These are phyloP conservation scores for Acleris literana DNA, from an alignment of 2,888 invertebrate species.

Conservation along the genomic window DNA sequence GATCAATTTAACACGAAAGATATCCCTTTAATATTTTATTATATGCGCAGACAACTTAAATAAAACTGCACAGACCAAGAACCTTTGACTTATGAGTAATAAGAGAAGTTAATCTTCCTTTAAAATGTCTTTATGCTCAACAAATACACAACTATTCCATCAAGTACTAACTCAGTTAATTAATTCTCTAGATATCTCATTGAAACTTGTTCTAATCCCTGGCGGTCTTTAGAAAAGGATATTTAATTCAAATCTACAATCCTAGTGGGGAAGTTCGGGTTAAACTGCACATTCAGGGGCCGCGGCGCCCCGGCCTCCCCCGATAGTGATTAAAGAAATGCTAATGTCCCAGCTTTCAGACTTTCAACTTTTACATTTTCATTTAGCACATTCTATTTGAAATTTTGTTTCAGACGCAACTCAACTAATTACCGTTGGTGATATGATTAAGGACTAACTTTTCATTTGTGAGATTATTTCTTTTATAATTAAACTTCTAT, in stretches of 20 bases:
- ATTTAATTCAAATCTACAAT: constrained; percentile 74
- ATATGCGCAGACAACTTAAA: too few relatives aligned
- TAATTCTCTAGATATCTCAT: constrained; percentile 58
- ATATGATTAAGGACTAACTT: constrained; percentile 1
- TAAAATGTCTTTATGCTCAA: constrained; percentile 30
- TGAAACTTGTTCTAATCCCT: constrained; percentile 62
- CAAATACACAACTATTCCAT: constrained; percentile 39
- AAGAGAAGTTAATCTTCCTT: not conserved
- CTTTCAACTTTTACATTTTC: constrained; percentile 59
- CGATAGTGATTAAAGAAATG: constrained; percentile 70
- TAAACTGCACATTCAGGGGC: constrained; percentile 65
- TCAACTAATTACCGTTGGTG: not conserved
- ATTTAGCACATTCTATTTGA: constrained; percentile 39
- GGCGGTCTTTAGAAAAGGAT: constrained; percentile 65
- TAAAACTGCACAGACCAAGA: too few relatives aligned
- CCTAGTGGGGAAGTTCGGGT: constrained; percentile 53
- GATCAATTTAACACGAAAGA: too few relatives aligned
- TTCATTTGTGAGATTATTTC: not conserved
- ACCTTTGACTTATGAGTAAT: not conserved
- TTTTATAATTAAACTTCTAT: too few relatives aligned
- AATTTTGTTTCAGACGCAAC: constrained; percentile 1
- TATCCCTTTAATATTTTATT: too few relatives aligned
- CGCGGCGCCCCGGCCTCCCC: constrained; percentile 58
- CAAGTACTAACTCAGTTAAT: constrained; percentile 63
- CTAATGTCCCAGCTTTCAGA: constrained; percentile 51